Base-by-base conservation (phyloP, 2,797 vertebrate genomes). In the Chiloscyllium punctatum region DNA sequence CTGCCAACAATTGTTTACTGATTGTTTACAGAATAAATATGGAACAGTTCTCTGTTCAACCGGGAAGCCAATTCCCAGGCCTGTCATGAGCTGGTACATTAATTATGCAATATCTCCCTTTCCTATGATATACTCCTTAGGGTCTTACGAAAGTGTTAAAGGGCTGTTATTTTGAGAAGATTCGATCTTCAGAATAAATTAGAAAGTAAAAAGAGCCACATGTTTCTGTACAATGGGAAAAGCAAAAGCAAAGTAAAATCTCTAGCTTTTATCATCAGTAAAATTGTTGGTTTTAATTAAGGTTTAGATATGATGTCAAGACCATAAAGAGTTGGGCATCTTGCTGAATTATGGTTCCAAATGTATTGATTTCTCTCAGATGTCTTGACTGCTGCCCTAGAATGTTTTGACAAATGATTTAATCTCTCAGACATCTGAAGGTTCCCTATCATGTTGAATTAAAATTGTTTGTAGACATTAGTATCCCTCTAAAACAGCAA, bases 21-120 rank as follows among this genome's bases (percentile, higher is more conserved):
- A 62, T 62, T 92, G 90, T 37, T 92, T 92, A 68, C 68, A 42
- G n/a, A 68, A 92, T 68, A 92, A 68, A 92, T 25, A 92, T 68
- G 68, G 90, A 92, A 68, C 62, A 68, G 62, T 68, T 92, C 62
- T 68, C 66, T 37, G 62, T 92, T 92, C 66, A 68, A 37, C 90
- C 8, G 7, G 21, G 68, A 68, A 92, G n/a, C 16, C 62, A 68
- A 92, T 92, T 92, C n/a, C 33, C 33, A 91, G 62, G 18, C 18
- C 62, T 92, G 90, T 68, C 33, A 3, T 62, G 33, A 30, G 62
- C 90, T 68, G 62, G n/a, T 66, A 23, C 25, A 92, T 92, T 92
- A 92, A 68, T 92, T 92, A 42, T 92, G 18, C n/a, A 92, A 27
- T 66, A 68, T 8, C 51, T 88, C 51, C 62, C 33, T 68, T 92